These are phyloP conservation scores for Corapipo altera DNA, from an alignment of 2,113 vertebrate genomes.

Conservation along the genomic window DNA sequence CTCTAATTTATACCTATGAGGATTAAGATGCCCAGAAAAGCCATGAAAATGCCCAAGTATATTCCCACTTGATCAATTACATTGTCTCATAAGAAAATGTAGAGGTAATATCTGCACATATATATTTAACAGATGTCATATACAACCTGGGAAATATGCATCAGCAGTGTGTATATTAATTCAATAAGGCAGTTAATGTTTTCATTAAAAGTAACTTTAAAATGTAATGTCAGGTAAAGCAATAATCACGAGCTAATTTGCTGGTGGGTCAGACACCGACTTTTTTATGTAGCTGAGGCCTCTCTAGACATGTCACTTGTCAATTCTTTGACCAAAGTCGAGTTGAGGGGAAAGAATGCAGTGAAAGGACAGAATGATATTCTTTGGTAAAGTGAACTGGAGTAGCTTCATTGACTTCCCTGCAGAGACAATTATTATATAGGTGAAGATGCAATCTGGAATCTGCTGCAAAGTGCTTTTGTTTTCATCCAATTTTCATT, in stretches of 20 bases:
- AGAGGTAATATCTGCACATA: background rate
- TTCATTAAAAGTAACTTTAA: background rate
- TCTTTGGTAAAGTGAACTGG: background rate
- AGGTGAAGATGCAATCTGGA: background rate
- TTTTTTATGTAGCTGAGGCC: background rate
- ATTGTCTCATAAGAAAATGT: background rate
- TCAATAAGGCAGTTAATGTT: conserved; percentile 15
- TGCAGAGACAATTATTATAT: background rate
- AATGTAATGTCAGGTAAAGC: background rate
- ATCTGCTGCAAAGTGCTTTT: background rate
- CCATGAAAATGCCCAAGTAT: conserved; percentile 34
- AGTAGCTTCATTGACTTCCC: background rate
- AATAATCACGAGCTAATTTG: background rate
- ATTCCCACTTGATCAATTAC: conserved; percentile 65
- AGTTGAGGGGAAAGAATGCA: background rate
- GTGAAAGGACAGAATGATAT: background rate
- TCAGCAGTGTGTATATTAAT: background rate
- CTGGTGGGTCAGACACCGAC: background rate
- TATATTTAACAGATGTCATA: conserved; percentile 27
- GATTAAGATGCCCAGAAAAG: conserved; percentile 49
- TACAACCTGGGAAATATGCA: background rate
- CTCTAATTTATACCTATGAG: conserved; percentile 64
- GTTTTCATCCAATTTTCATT: background rate
- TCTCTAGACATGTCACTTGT: background rate
- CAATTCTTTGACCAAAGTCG: background rate